Evolutionary conservation across 2,888 invertebrate species (phyloP).

Genomic region (Ditylenchus weischeri): DNA sequence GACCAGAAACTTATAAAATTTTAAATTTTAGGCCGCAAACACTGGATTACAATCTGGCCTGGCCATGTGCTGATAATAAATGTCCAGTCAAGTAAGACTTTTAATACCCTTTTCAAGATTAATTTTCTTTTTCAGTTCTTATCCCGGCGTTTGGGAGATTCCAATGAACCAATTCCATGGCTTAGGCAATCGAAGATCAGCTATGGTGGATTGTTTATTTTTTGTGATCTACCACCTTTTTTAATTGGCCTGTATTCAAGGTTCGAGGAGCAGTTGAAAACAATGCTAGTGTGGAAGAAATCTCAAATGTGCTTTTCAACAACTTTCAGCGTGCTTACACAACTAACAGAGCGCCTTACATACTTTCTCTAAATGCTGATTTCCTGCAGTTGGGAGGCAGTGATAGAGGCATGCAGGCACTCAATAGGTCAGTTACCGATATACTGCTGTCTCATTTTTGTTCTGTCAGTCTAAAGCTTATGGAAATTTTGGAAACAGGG

Average conservation of each 20-base stretch:
- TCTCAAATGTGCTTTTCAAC: conserved; percentile 41
- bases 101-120: conserved; percentile 1
- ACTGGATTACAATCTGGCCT: conserved; percentile 78
- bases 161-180: conserved; percentile 25
- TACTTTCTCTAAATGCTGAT: conserved; percentile 52
- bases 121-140: conserved; percentile 18
- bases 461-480: too few species aligned
- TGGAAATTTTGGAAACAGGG: too few species aligned
- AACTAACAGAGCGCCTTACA: conserved; percentile 52
- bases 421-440: conserved; percentile 22
- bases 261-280: conserved; percentile 42
- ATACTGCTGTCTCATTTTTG: too few species aligned
- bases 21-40: conserved; percentile 70
- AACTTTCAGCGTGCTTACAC: conserved; percentile 51
- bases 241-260: background rate
- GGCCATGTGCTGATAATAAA: conserved; percentile 66
- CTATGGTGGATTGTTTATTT: background rate
- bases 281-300: conserved; percentile 23
- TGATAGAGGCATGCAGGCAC: conserved; percentile 42
- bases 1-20: too few species aligned
- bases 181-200: background rate
- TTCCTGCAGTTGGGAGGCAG: conserved; percentile 47
- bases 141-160: conserved; percentile 37
- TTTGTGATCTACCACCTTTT: conserved; percentile 33
- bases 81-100: conserved; percentile 37